A percentile compares a stretch with the other conserved stretches of the same genome.
phyloP scores from a whole-genome alignment of 2,888 invertebrate species.

The Julus scanicus region DNA sequence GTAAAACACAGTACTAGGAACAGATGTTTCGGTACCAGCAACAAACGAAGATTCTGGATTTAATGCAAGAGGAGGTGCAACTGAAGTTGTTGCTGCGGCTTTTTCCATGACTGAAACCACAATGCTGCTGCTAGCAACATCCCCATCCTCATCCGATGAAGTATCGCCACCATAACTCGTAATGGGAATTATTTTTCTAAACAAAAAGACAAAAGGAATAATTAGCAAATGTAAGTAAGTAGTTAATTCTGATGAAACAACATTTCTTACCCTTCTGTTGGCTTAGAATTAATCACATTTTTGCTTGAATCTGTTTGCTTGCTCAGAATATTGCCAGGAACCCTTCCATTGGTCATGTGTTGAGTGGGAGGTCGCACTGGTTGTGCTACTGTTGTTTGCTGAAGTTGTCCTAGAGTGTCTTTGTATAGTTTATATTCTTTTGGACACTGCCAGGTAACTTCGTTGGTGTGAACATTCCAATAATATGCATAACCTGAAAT shows the following conservation, averaged over 20 bases:
- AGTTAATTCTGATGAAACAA: not conserved
- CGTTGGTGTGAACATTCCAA: conserved; percentile 74
- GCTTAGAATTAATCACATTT: conserved; percentile 51
- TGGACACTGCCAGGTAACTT: conserved; percentile 75
- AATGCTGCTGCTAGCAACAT: conserved; percentile 8
- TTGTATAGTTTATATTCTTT: conserved; percentile 65
- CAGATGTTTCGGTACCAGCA: not conserved
- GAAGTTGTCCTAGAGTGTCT: not conserved
- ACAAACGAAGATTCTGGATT: not conserved
- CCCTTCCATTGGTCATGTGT: not conserved
- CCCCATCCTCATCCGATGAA: conserved; percentile 53
- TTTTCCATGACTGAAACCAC: not conserved
- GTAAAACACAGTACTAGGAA: not conserved
- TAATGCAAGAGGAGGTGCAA: not conserved
- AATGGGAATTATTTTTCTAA: conserved; percentile 59
- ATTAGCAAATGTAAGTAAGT: too few relatives aligned
- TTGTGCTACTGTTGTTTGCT: conserved; percentile 23
- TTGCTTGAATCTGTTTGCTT: not conserved
- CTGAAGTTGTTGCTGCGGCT: not conserved
- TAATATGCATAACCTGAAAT: conserved; percentile 74
- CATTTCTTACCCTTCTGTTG: conserved; percentile 57
- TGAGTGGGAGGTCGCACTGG: conserved; percentile 47
- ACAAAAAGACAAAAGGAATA: not conserved
- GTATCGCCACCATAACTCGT: conserved; percentile 58
- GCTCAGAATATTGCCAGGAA: not conserved